Evolutionary conservation across 2,888 invertebrate species (phyloP).

Genomic region (Rhaphigaster nebulosa): DNA sequence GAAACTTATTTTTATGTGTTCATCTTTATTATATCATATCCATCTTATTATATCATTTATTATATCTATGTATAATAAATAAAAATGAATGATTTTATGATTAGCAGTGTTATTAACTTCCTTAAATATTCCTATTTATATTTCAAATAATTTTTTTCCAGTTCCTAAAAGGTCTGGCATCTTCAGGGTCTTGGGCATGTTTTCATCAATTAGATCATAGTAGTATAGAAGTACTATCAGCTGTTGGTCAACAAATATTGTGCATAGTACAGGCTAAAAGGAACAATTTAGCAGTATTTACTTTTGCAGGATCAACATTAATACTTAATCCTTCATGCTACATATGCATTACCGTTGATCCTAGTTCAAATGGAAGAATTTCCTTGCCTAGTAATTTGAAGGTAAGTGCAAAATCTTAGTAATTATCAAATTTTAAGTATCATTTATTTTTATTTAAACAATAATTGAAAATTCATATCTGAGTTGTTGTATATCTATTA

Average conservation of each 20-base stretch:
- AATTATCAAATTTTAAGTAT: neutral
- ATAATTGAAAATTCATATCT: neutral
- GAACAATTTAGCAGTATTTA: constrained; percentile 75
- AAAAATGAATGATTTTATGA: too few relatives aligned
- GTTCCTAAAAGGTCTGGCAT: constrained; percentile 76
- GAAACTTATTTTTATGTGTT: too few relatives aligned
- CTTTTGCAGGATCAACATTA: constrained; percentile 84
- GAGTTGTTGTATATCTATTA: too few relatives aligned
- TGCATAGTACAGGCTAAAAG: constrained; percentile 84
- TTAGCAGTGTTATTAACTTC: too few relatives aligned
- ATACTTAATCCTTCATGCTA: constrained; percentile 83
- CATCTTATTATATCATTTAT: too few relatives aligned
- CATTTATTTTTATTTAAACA: neutral
- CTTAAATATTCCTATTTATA: neutral
- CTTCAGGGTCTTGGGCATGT: constrained; percentile 89
- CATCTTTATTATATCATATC: too few relatives aligned
- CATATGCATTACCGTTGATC: constrained; percentile 86
- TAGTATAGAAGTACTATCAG: constrained; percentile 87
- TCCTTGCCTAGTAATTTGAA: constrained; percentile 89
- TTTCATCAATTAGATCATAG: constrained; percentile 92
- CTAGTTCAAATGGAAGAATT: constrained; percentile 84
- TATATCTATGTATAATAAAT: too few relatives aligned
- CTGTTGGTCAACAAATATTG: constrained; percentile 88
- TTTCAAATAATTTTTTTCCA: constrained; percentile 56
- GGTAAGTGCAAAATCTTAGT: constrained; percentile 67